phyloP scores from a whole-genome alignment of 2,888 invertebrate genomes.

The Leucoma salicis region DNA sequence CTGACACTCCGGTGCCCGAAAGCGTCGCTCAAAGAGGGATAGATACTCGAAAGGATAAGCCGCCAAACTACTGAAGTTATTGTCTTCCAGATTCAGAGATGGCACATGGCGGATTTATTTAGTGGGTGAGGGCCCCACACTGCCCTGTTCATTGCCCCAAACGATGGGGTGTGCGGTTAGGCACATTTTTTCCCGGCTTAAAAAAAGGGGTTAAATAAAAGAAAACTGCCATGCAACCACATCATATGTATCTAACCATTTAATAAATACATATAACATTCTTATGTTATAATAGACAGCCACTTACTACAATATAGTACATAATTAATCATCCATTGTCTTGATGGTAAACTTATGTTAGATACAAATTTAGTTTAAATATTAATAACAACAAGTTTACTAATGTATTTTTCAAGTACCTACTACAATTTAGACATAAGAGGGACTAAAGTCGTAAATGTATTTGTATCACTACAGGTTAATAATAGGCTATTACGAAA shows the following conservation, averaged over 20 bases:
- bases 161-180: no score
- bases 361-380: conserved; percentile 4
- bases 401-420: not conserved
- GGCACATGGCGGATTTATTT: no score
- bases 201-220: conserved; percentile 22
- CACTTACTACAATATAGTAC: conserved; percentile 49
- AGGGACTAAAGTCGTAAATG: not conserved
- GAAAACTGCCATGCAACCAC: conserved; percentile 39
- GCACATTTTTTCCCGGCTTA: no score
- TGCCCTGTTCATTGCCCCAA: no score
- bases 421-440: not conserved
- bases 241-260: conserved; percentile 61
- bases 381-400: not conserved
- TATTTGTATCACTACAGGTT: not conserved
- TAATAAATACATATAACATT: conserved; percentile 61
- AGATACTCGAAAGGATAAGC: no score
- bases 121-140: no score
- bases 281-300: conserved; percentile 57
- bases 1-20: no score
- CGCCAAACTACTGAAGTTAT: no score
- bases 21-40: no score
- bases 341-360: conserved; percentile 76
- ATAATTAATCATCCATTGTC: conserved; percentile 34
- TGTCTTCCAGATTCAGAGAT: no score
- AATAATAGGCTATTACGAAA: not conserved